Percentiles rank a stretch among this genome's conserved stretches.
Evolutionary conservation across 2,888 invertebrate genomes (phyloP).

Genomic region (Drepanosiphum platanoidis): DNA sequence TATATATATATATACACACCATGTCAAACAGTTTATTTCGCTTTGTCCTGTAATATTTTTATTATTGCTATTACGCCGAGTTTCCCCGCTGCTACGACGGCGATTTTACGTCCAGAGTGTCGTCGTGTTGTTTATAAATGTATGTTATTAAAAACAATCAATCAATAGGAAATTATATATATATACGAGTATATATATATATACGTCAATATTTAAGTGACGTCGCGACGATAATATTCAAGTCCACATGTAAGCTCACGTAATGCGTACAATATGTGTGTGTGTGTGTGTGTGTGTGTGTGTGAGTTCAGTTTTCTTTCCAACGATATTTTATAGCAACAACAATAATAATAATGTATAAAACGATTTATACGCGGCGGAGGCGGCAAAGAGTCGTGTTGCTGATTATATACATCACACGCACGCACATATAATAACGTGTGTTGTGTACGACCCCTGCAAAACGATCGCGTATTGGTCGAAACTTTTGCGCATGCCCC

Average conservation of each 20-base stretch:
- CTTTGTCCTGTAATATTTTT: slow-evolving; percentile 26
- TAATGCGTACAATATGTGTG: not conserved
- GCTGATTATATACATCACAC: too few species aligned
- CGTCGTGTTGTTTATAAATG: not conserved
- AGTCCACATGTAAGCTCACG: not conserved
- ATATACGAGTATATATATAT: not conserved
- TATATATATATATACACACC: too few species aligned
- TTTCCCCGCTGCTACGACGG: not conserved
- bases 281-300: not conserved
- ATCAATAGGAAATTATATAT: slow-evolving; percentile 2
- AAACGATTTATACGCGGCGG: too few species aligned
- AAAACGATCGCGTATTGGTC: too few species aligned
- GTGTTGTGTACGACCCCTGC: too few species aligned
- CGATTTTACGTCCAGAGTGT: not conserved
- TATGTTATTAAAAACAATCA: slow-evolving; percentile 32
- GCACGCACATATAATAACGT: too few species aligned
- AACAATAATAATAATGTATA: too few species aligned
- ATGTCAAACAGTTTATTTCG: slow-evolving; percentile 38
- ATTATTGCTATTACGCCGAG: not conserved
- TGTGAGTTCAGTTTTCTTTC: not conserved
- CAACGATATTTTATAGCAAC: too few species aligned
- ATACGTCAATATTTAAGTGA: not conserved
- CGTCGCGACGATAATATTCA: not conserved
- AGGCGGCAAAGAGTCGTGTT: too few species aligned
- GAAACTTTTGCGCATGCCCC: too few species aligned